Evolutionary conservation across 53 echinoderm and acorn worm species (phyloP).

Genomic region (Holothuria leucospilota): DNA sequence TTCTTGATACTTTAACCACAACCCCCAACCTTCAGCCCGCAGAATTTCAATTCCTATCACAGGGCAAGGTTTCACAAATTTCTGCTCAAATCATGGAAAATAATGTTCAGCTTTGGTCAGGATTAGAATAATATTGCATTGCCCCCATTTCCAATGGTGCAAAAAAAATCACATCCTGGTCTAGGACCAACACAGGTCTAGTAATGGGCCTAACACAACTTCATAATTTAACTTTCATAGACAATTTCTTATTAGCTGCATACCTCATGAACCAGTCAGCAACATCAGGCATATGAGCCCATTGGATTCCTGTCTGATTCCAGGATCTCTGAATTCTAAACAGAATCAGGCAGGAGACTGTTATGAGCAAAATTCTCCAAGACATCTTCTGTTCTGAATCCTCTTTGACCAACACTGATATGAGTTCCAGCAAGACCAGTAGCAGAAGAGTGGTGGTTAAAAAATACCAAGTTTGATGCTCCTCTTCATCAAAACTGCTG

Average conservation of each 20-base stretch:
- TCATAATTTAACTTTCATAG: too few species aligned
- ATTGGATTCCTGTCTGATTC: constrained; percentile 98
- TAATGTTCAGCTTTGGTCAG: too few species aligned
- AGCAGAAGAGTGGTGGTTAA: constrained; percentile 76
- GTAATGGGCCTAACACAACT: too few species aligned
- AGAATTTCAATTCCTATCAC: too few species aligned
- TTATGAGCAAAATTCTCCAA: constrained; percentile 33
- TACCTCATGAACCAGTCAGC: constrained; percentile 98
- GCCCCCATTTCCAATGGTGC: too few species aligned
- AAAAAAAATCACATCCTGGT: too few species aligned
- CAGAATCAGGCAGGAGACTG: constrained; percentile 35
- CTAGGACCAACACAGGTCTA: too few species aligned
- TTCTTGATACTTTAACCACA: too few species aligned
- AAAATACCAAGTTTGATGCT: constrained; percentile 99
- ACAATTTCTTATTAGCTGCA: neutral
- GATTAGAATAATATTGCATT: too few species aligned
- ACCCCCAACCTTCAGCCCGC: too few species aligned
- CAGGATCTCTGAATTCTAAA: constrained; percentile 82
- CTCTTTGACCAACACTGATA: constrained; percentile 21
- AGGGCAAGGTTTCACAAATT: too few species aligned
- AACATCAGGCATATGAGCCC: constrained; percentile 83
- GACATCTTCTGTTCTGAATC: constrained; percentile 16
- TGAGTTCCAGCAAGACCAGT: constrained; percentile 51
- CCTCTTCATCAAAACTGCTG: constrained; percentile 99
- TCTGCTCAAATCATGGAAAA: too few species aligned